Evolutionary conservation across 2,113 vertebrate species (phyloP), one percentile per base, ranked within the genome.

Genomic region (Tor tambroides): DNA sequence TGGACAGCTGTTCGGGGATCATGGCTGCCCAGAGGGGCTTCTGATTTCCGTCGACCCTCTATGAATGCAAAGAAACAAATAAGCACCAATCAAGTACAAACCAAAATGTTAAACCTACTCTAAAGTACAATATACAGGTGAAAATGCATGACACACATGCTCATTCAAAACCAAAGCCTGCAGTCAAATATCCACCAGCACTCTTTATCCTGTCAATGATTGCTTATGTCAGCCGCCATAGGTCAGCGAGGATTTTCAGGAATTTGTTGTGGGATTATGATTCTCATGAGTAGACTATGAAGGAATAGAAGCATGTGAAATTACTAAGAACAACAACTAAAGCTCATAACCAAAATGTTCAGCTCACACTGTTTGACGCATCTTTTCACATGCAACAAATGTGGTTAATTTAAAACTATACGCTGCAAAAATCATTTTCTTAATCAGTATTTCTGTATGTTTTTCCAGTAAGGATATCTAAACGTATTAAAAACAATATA

Each of bases 1-100:
- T 99, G 98, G 88, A 99, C 98, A 4, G 98, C 98, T 12, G 98
- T 99, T 49, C 98, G 97, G 76, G 98, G 98, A 92, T 99, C 98
- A 92, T 99, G 98, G 87, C 94, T 95, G 88, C 96, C 95, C 2
- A 98, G 94, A 30, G 96, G 90, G 0, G 96, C 91, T 21, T 98
- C 97, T 0, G 95, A 94, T 90, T 99, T 99, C 89, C 97, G 96
- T 90, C 96, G 96, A 88, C 94, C 96, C n/a, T 98, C 98, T 99
- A 85, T 17, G 92, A 87, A 41, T 67, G 86, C 0, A 35, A 21
- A 77, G 0, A 30, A 23, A 63, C 11, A 86, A 21, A 84, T 17
- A 83, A 43, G 69, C 56, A 85, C 21, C 23, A 35, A 14, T 30
- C 12, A n/a, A 5, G 3, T 32, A 51, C 23, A 69, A 28, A 87